These are phyloP conservation scores for Anguilla anguilla DNA, from an alignment of 2,797 vertebrate species.

Conservation along the genomic window DNA sequence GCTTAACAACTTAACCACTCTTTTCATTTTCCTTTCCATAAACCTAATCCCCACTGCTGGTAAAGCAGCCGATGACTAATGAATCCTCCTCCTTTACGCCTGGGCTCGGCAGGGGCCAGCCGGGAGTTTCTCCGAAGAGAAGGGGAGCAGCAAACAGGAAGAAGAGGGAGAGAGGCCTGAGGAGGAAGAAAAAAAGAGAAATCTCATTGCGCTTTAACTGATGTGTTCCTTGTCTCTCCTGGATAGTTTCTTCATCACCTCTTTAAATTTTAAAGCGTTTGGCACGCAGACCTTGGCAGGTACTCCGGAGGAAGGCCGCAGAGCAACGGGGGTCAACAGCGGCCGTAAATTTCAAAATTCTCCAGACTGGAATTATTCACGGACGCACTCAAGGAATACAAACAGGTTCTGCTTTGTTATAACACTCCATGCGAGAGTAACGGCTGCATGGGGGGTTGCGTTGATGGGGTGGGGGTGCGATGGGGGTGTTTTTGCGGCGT, in stretches of 20 bases:
- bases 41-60: slow-evolving; percentile 45
- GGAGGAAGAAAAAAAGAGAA: slow-evolving; percentile 53
- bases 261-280: slow-evolving; percentile 97
- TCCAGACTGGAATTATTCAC: slow-evolving; percentile 71
- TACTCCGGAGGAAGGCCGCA: slow-evolving; percentile 84
- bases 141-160: slow-evolving; percentile 41
- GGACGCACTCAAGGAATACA: slow-evolving; percentile 63
- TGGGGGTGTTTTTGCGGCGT: background rate
- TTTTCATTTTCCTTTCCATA: slow-evolving; percentile 49
- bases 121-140: slow-evolving; percentile 45
- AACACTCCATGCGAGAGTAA: background rate
- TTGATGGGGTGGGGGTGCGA: background rate
- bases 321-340: slow-evolving; percentile 79
- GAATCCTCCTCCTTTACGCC: slow-evolving; percentile 40
- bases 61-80: slow-evolving; percentile 44
- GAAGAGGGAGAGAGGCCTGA: slow-evolving; percentile 19
- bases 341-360: slow-evolving; percentile 81
- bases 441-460: background rate
- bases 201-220: slow-evolving; percentile 70
- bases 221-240: slow-evolving; percentile 88
- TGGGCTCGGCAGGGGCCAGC: slow-evolving; percentile 43
- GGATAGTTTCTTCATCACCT: slow-evolving; percentile 96
- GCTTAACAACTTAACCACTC: slow-evolving; percentile 51
- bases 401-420: slow-evolving; percentile 45
- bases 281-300: slow-evolving; percentile 82